Percentiles rank a stretch among this genome's conserved stretches.
Conservation (phyloP, 2,113 vertebrate species). For the Hippocampus guttulatus region DNA sequence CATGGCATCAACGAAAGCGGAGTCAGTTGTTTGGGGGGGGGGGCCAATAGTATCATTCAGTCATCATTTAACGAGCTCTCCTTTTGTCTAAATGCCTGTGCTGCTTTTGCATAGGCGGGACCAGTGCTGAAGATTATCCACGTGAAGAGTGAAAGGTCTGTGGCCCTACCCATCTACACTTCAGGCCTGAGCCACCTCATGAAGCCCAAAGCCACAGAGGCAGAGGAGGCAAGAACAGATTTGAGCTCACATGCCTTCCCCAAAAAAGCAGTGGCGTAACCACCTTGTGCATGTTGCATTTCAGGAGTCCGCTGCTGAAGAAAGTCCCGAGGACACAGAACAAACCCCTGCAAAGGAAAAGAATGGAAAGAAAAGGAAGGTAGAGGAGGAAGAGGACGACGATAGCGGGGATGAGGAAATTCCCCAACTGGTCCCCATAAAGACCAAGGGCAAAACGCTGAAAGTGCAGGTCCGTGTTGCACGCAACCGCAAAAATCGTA, state of each 20-base stretch:
- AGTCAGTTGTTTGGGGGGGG: not conserved
- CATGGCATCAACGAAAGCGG: no score
- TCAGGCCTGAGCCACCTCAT: conserved; percentile 62
- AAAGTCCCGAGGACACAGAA: not conserved
- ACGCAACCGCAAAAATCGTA: not conserved
- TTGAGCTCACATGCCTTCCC: not conserved
- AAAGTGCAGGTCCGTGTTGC: conserved; percentile 59
- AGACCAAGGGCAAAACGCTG: conserved; percentile 57
- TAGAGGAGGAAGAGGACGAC: conserved; percentile 17
- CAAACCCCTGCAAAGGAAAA: conserved; percentile 2
- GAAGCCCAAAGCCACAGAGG: not conserved
- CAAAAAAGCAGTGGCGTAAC: not conserved
- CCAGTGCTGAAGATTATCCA: conserved; percentile 82
- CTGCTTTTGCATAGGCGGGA: conserved; percentile 68
- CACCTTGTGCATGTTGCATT: conserved; percentile 1
- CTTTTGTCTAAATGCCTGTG: not conserved
- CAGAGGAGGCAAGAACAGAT: conserved; percentile 20
- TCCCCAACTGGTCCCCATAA: conserved; percentile 69
- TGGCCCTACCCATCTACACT: conserved; percentile 81
- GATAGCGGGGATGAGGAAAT: conserved; percentile 67
- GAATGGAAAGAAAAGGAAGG: conserved; percentile 1
- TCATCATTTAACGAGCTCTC: not conserved
- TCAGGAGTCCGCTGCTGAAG: conserved; percentile 23
- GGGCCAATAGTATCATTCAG: no score
- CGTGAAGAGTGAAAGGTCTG: conserved; percentile 78